Evolutionary conservation across 2,797 vertebrate species (phyloP), one percentile per base, ranked within the genome.

Genomic region (Sebastes melanostomus): DNA sequence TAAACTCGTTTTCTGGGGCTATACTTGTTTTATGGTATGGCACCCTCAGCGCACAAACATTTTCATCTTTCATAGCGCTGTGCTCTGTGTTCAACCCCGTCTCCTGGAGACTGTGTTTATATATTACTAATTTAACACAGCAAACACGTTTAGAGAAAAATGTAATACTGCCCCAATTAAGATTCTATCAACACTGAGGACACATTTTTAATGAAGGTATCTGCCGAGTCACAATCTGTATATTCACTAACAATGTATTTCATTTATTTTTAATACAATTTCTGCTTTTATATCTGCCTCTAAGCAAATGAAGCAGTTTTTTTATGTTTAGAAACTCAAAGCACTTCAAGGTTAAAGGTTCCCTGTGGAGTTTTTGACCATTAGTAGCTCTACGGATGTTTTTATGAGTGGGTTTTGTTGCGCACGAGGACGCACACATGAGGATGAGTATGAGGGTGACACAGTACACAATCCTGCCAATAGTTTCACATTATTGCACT

Each of bases 1-100:
- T 78, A 50, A 83, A 84, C 78, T 74, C 55, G 24, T 90, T 87
- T 90, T 83, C 55, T 74, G 62, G 22, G 62, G 77, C 46, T 85
- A 18, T 24, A n/a, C 54, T 76, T 74, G 2, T 66, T 78, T 80
- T 81, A 69, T 66, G 52, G 59, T 54, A 25, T n/a, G 18, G 42
- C 61, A 67, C n/a, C 55, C 10, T 78, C 25, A 67, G 71, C 38
- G 63, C 34, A 63, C 46, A 71, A 10, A 38, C 30, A 71, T 32
- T 66, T 82, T 52, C 27, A 54, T 78, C 58, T 77, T 76, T 60
- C 67, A 65, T 29, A 24, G 58, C 4, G 16, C 34, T 66, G 18
- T 59, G 36, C 32, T 72, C 50, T 75, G 29, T 29, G 46, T 66
- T 81, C 11, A 69, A 32, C 38, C 32, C n/a, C 25, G 24, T 50